Base-by-base conservation (phyloP, 30 jellyfish, hydroid and myxozoan species). In the Turritopsis dohrnii region DNA sequence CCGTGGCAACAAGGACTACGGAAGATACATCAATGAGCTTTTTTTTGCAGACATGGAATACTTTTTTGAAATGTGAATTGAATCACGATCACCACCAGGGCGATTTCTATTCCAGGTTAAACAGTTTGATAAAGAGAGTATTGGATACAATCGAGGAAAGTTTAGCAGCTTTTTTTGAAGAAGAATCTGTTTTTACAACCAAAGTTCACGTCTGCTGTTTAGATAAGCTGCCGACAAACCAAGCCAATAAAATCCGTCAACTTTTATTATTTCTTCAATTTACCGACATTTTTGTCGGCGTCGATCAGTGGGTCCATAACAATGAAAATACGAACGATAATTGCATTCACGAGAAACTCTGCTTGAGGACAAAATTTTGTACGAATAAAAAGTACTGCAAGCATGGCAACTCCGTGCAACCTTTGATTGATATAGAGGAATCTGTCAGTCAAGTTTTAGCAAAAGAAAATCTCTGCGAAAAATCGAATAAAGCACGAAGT, bases 1-100 rank as follows among this genome's bases (percentile, higher is more conserved):
- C 96, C 1, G 86, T 76, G 28, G 96, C 88, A 18, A 77, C 85
- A 1, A 21, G 71, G 8, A 80, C 83, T 8, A 54, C 26, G 1
- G 87, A 53, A 21, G 54, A 69, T 23, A 79, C 81, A 0, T 76
- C 87, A 27, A 80, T 89, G 88, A 81, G 75, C 23, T 80, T 65
- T 16, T 89, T 83, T 30, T 79, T 89, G 77, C 74, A 69, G 52
- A 75, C 88, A 65, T 89, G 96, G 96, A 76, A 85, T 66, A 73
- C 88, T 16, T 66, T 82, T 27, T 71, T 84, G 24, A 54, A 86
- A 60, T 69, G 77, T 69, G 77, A 69, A 69, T 23, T 69, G 8
- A 71, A 65, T 21, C 80, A 84, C 30, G 30, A 24, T 24, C 17
- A 18, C 28, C 85, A 22, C 7, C 26, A 52, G 52, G 83, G 52